Conservation (phyloP, 2,113 vertebrate genomes). For the Petrocephalus zakoni region DNA sequence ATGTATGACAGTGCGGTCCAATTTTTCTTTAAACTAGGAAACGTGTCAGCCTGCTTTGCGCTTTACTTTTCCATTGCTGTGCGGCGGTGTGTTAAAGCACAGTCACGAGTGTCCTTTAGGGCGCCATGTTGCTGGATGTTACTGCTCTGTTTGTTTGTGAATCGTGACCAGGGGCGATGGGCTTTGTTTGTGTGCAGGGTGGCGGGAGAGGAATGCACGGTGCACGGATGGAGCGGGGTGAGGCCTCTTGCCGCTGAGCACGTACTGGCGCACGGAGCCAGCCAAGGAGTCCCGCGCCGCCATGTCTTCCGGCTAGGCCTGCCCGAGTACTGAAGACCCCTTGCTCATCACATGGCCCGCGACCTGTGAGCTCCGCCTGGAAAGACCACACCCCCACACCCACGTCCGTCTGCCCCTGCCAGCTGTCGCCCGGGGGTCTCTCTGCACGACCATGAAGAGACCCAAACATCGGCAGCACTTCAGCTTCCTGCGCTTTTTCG, state of each 20-base stretch:
- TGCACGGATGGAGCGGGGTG: neutral
- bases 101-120: neutral
- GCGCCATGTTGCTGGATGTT: neutral
- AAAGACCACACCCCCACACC: neutral
- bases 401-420: constrained; percentile 10
- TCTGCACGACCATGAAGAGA: constrained; percentile 61
- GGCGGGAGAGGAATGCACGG: neutral
- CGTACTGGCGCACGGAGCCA: neutral
- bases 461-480: constrained; percentile 58
- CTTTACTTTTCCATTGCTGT: neutral
- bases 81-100: neutral
- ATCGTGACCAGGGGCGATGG: neutral
- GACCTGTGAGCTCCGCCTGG: neutral
- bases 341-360: neutral
- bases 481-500: constrained; percentile 66
- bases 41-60: neutral
- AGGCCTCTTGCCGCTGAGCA: neutral
- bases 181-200: constrained; percentile 14
- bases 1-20: neutral
- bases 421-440: constrained; percentile 27
- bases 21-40: neutral
- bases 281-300: constrained; percentile 37
- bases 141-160: neutral
- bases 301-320: constrained; percentile 50
- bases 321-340: constrained; percentile 42